A percentile compares a stretch with the other conserved stretches of the same genome.
These are phyloP conservation scores for Timema cristinae DNA, from an alignment of 2,888 invertebrate species.

Conservation along the genomic window DNA sequence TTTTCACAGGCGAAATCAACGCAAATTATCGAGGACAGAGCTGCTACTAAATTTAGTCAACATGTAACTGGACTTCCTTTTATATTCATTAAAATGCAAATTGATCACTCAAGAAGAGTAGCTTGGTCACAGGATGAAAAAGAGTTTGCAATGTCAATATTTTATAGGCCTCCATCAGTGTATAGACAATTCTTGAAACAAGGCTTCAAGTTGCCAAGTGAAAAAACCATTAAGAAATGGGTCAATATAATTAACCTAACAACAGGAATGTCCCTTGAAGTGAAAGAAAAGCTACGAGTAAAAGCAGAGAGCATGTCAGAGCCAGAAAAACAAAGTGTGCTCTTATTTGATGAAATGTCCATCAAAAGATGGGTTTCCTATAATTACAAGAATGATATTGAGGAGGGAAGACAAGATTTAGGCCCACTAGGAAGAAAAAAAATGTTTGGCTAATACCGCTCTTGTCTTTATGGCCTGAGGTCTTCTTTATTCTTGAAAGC, in stretches of 20 bases:
- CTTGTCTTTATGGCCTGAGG: constrained; percentile 35
- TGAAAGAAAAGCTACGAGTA: constrained; percentile 31
- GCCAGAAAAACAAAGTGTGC: constrained; percentile 32
- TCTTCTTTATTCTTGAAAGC: constrained; percentile 34
- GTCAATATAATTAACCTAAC: constrained; percentile 30
- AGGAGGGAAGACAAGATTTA: constrained; percentile 35
- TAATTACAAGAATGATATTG: constrained; percentile 31
- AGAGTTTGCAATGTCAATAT: constrained; percentile 36
- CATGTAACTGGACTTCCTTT: constrained; percentile 2
- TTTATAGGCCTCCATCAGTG: constrained; percentile 37
- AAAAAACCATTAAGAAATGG: constrained; percentile 35
- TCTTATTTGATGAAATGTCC: constrained; percentile 36
- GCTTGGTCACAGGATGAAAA: constrained; percentile 36
- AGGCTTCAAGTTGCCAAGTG: constrained; percentile 34
- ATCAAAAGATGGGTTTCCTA: constrained; percentile 33
- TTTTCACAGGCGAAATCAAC: not conserved
- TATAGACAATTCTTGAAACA: constrained; percentile 34
- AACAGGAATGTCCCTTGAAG: constrained; percentile 32
- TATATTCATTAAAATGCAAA: constrained; percentile 8
- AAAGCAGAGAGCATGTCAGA: constrained; percentile 34
- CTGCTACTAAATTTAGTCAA: not conserved
- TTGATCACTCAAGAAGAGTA: constrained; percentile 3
- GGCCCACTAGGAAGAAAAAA: constrained; percentile 30
- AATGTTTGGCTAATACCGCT: constrained; percentile 32
- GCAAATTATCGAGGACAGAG: not conserved